Evolutionary conservation across 2,113 vertebrate species (phyloP), one percentile per base, ranked within the genome.

Genomic region (Glareola pratincola): DNA sequence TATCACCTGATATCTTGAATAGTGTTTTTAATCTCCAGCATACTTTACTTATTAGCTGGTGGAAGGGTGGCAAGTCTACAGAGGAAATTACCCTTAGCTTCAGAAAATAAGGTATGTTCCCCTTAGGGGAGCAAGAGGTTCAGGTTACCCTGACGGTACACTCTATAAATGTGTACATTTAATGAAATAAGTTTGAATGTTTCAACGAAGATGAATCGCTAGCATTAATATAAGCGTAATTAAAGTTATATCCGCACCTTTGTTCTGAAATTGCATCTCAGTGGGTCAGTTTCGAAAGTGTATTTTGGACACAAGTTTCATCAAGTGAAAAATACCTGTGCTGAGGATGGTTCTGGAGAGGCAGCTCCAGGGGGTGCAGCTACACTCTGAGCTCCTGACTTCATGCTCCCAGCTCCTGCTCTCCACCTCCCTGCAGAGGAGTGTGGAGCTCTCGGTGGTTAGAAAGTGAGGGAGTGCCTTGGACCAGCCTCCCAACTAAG

Each of bases 11-110:
- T 78, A 84, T 94, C 60, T 87, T 62, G 45, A 95, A 72, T 2
- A 87, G n/a, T 53, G 45, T 32, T 96, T 95, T 97, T 89, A 96
- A 91, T 96, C 92, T 89, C 51, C 69, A 78, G 43, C 68, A 87
- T 89, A 53, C 57, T 95, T 90, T 78, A 93, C 76, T 87, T 94
- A 92, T 81, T 91, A 91, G 69, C 39, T 84, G 43, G 56, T 78
- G 19, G 91, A 92, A 94, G 64, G 51, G 73, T 86, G 39, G 64
- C 54, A 93, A 86, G 83, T 50, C 86, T 81, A 73, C 0, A 8
- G 60, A 91, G 94, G 94, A 93, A 96, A 96, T 96, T 94, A 94
- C 43, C 43, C 56, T 71, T 91, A 91, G 72, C 92, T 96, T 96
- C 94, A 94, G 68, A 96, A 97, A 95, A 86, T 88, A 92, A 94